Percentiles rank a stretch among this genome's conserved stretches.
Evolutionary conservation across 1,140 invertebrate genomes (phyloP).

Genomic region (Microvelia longipes): DNA sequence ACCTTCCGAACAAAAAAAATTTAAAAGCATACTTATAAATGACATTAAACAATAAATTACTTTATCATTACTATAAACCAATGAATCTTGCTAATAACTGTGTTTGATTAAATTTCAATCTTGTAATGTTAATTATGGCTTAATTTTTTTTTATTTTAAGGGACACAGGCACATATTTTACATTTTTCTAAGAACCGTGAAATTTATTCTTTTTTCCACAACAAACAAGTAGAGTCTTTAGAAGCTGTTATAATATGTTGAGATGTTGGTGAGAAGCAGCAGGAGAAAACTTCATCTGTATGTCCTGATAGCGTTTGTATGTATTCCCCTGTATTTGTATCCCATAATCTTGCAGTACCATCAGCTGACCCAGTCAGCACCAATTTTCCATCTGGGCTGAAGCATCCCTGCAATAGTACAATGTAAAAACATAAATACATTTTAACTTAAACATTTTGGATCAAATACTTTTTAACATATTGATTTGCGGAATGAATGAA

Average conservation of each 20-base stretch:
- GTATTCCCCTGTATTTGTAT: constrained; percentile 47
- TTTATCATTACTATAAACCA: no score
- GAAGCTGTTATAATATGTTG: constrained; percentile 60
- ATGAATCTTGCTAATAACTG: no score
- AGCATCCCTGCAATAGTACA: constrained; percentile 50
- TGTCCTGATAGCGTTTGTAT: constrained; percentile 53
- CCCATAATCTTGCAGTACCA: constrained; percentile 57
- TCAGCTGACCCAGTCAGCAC: constrained; percentile 59
- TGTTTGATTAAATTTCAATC: no score
- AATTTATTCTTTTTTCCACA: constrained; percentile 35
- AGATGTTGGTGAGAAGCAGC: constrained; percentile 58
- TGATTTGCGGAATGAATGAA: neutral
- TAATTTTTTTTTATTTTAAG: no score
- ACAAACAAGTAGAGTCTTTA: constrained; percentile 52
- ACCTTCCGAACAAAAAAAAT: no score
- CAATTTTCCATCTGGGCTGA: constrained; percentile 54
- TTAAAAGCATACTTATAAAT: no score
- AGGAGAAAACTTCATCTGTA: constrained; percentile 61
- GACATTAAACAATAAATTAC: no score
- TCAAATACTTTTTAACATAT: neutral
- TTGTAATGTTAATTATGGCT: no score
- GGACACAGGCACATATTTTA: no score
- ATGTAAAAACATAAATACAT: no score
- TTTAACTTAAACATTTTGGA: constrained; percentile 14
- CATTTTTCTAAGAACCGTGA: no score